Conservation (phyloP, 2,113 vertebrate genomes). For the Trichechus manatus region DNA sequence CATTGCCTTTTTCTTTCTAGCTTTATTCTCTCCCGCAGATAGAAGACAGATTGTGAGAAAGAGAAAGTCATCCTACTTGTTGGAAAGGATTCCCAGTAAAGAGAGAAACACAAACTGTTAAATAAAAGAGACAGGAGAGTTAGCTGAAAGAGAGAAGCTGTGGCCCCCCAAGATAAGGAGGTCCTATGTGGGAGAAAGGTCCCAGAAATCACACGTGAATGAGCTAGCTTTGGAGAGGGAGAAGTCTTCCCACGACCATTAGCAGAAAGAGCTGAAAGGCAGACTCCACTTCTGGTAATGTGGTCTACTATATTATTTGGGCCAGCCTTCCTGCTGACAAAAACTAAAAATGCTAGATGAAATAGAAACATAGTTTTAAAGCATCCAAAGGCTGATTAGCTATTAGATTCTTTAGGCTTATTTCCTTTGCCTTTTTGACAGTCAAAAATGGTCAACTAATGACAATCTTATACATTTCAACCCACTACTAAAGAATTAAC, state of each 20-base stretch:
- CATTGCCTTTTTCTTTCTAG: background rate
- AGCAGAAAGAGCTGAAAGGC: background rate
- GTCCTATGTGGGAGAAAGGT: background rate
- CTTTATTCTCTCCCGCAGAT: background rate
- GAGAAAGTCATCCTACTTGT: background rate
- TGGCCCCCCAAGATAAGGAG: background rate
- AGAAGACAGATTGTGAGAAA: slow-evolving; percentile 10
- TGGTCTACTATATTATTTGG: background rate
- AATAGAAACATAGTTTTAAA: background rate
- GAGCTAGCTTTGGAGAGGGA: background rate
- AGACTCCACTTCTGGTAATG: slow-evolving; percentile 20
- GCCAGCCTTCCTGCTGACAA: background rate
- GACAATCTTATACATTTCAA: background rate
- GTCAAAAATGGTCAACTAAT: background rate
- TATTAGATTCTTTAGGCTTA: background rate
- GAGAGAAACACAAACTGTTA: slow-evolving; percentile 12
- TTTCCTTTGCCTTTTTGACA: background rate
- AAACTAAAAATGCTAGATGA: slow-evolving; percentile 2
- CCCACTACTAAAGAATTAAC: background rate
- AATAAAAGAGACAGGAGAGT: background rate
- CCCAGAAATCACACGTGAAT: background rate
- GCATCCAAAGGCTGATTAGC: background rate
- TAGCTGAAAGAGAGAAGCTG: background rate
- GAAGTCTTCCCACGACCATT: background rate
- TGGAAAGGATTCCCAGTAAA: background rate